These are phyloP conservation scores for Ditula angustiorana DNA, from an alignment of 2,888 invertebrate species.

Conservation along the genomic window DNA sequence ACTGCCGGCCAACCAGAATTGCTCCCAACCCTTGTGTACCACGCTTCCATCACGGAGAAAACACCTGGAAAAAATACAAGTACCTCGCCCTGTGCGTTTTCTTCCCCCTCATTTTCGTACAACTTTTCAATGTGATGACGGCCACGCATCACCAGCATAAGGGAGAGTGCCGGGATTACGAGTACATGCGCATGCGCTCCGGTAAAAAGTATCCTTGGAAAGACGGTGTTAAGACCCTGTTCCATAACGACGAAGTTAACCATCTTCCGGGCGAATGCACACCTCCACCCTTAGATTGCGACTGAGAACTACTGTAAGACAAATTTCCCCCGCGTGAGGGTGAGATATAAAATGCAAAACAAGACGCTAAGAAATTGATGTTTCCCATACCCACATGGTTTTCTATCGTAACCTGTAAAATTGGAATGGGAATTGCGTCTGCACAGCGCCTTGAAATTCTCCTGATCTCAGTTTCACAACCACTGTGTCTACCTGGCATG, in stretches of 20 bases:
- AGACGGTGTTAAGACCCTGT: constrained; percentile 91
- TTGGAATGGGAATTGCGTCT: background rate
- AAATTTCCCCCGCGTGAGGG: background rate
- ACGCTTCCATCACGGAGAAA: constrained; percentile 57
- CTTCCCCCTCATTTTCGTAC: constrained; percentile 65
- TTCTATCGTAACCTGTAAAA: background rate
- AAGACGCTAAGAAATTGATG: background rate
- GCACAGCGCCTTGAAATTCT: background rate
- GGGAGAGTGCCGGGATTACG: constrained; percentile 84
- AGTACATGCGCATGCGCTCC: constrained; percentile 89
- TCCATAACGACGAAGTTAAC: constrained; percentile 93
- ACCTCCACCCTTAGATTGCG: constrained; percentile 64
- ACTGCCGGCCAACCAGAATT: constrained; percentile 58
- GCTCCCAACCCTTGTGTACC: constrained; percentile 67
- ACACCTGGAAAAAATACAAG: constrained; percentile 64
- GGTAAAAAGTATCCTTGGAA: constrained; percentile 97
- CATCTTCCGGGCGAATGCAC: constrained; percentile 72
- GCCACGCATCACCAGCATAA: constrained; percentile 51
- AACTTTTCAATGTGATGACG: constrained; percentile 50
- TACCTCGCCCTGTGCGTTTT: constrained; percentile 61
- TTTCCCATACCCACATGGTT: constrained; percentile 1
- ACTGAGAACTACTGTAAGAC: constrained; percentile 44
- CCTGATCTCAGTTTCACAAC: background rate
- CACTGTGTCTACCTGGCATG: background rate
- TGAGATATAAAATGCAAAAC: background rate